Base-by-base conservation (phyloP, 2,797 vertebrate genomes). In the Heteromormyrus szaboi region DNA sequence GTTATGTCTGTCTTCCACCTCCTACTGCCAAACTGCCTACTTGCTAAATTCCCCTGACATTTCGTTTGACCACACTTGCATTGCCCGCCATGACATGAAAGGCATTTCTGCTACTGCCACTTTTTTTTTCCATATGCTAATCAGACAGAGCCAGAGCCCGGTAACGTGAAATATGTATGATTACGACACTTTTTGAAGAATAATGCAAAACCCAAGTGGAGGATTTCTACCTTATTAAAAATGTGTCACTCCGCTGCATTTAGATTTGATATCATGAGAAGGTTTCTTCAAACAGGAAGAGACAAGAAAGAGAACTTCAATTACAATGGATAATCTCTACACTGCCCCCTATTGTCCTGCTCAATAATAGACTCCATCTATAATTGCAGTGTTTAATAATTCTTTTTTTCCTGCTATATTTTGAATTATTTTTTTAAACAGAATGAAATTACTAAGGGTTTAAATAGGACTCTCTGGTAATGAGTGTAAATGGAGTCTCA, bases 151-250 rank as follows among this genome's bases (percentile, higher is more conserved):
- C 48, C 44, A 51, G 62, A 51, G 65, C 76, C 76, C 9, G 22
- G 53, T 17, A 87, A 41, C 33, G 14, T 84, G 12, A 44, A 84
- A 56, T 59, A 88, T 88, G 25, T 29, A 88, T 88, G 50, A 33
- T 37, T 81, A 83, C 33, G 8, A 46, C 19, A n/a, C 37, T 83
- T n/a, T 17, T 7, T 44, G 19, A 19, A 83, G 37, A 88, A 84
- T 54, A 48, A 84, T 46, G 33, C 33, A 37, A 84, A 88, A 84
- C 76, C 88, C 53, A 59, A 44, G 9, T 59, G 79, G 51, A 46
- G 37, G 7, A 54, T 84, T 88, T 53, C 65, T 83, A 81, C 46
- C 46, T 88, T 54, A 51, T 37, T 62, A 88, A 44, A 88, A 44
- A 88, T 41, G 44, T 41, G 79, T 83, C 79, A 48, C 44, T 17